Percentiles rank a stretch among this genome's conserved stretches.
phyloP scores from a whole-genome alignment of 2,888 invertebrate genomes.

The Rhyacophila evoluta region DNA sequence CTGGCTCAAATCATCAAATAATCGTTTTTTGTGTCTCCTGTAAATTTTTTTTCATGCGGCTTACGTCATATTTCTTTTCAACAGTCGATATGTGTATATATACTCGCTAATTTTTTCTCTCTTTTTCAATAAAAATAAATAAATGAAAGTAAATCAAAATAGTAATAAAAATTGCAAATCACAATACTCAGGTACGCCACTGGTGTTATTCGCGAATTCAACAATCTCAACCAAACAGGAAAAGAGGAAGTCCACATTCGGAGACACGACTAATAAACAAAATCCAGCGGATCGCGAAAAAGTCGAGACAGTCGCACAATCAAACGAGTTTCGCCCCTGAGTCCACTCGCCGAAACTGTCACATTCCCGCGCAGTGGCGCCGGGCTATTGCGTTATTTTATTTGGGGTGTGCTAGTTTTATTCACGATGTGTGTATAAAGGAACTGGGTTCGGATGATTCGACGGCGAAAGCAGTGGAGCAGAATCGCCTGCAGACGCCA shows the following conservation, averaged over 20 bases:
- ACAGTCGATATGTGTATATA: too few relatives aligned
- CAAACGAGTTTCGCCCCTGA: background rate
- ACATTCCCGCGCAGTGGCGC: background rate
- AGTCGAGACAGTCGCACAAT: background rate
- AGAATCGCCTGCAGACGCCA: slow-evolving; percentile 50
- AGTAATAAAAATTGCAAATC: too few relatives aligned
- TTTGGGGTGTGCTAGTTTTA: slow-evolving; percentile 37
- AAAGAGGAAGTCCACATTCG: slow-evolving; percentile 51
- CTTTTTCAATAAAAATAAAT: too few relatives aligned
- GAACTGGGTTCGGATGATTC: slow-evolving; percentile 45
- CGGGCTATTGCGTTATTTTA: slow-evolving; percentile 26
- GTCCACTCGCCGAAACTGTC: background rate
- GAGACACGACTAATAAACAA: slow-evolving; percentile 50
- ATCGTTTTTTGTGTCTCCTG: too few relatives aligned
- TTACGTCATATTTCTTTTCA: too few relatives aligned
- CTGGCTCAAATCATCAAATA: too few relatives aligned
- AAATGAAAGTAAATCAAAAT: too few relatives aligned
- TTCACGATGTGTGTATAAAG: slow-evolving; percentile 48
- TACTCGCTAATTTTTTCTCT: too few relatives aligned
- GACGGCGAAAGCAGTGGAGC: slow-evolving; percentile 47
- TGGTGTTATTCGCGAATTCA: slow-evolving; percentile 35
- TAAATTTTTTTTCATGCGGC: too few relatives aligned
- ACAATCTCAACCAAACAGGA: slow-evolving; percentile 47
- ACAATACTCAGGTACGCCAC: slow-evolving; percentile 23
- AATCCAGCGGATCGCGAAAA: slow-evolving; percentile 32